phyloP scores from a whole-genome alignment of 2,797 vertebrate genomes.

The Diplodus puntazzo region DNA sequence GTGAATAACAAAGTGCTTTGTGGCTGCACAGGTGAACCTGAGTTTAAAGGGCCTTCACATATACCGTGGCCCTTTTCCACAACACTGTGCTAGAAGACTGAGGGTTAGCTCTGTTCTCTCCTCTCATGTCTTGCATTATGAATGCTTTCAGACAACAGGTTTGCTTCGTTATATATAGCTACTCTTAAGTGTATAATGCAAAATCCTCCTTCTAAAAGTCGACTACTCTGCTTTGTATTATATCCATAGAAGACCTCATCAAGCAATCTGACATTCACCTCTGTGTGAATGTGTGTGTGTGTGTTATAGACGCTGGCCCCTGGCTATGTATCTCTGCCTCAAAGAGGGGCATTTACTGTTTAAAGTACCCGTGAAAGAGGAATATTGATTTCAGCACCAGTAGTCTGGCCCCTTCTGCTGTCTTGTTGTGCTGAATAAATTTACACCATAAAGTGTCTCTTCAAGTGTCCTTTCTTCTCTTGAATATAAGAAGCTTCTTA shows the following conservation, averaged over 20 bases:
- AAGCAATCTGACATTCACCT: conserved; percentile 22
- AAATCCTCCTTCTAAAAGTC: neutral
- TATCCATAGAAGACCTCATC: conserved; percentile 35
- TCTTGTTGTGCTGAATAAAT: conserved; percentile 56
- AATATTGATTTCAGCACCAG: conserved; percentile 56
- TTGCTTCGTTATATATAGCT: neutral
- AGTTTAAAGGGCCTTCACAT: conserved; percentile 28
- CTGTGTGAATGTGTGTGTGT: conserved; percentile 3
- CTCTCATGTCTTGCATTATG: conserved; percentile 16
- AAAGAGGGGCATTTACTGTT: conserved; percentile 53
- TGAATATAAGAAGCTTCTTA: conserved; percentile 8
- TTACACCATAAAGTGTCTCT: conserved; percentile 42
- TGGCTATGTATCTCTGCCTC: conserved; percentile 31
- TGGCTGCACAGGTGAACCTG: neutral
- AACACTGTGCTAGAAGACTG: conserved; percentile 10
- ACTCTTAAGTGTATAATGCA: neutral
- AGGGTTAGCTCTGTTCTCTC: neutral
- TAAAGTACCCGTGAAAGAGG: conserved; percentile 57
- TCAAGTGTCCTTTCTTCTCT: conserved; percentile 26
- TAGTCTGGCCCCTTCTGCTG: conserved; percentile 18
- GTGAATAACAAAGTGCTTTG: conserved; percentile 19
- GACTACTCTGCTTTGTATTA: conserved; percentile 20
- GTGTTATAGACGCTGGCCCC: neutral
- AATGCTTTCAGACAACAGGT: conserved; percentile 8
- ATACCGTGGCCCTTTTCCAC: neutral